Evolutionary conservation across 2,888 invertebrate genomes (phyloP), one percentile per base, ranked within the genome.

Genomic region (Meandrusa payeni): DNA sequence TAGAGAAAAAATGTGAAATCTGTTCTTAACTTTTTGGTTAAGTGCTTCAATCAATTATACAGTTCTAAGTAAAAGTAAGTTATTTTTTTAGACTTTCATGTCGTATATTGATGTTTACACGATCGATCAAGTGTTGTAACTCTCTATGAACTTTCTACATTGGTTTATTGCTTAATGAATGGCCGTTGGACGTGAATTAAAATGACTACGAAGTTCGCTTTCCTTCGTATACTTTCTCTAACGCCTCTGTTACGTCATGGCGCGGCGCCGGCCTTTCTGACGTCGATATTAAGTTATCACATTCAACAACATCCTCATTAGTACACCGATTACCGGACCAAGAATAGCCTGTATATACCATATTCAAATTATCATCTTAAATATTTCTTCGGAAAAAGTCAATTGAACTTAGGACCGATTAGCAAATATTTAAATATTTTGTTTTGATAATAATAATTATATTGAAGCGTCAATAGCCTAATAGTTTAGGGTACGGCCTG

Each of bases 121-220:
- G 17, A 22, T 15, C 20, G 6, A 24, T 29, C 10, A 28, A 7
- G 5, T 2, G 7, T 9, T 22, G 59, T 61, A 57, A 5, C 44
- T 56, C 59, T 68, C 67, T 61, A 72, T 73, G 64, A 70, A 76
- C 78, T 80, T 80, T 80, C 79, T 78, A 75, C 58, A 17, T 9
- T 34, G 38, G 7, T 34, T 34, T 41, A 60, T 64, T 69, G 72
- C 67, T 68, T 71, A 76, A 72, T 72, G 68, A 69, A 66, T 68
- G 62, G 63, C 59, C 61, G 64, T 59, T 57, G 57, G 59, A 54
- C 45, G 52, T 52, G 48, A 56, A 55, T 59, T 34, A 54, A 57
- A 61, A 46, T 59, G 59, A 47, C 51, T 59, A 50, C 57, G 58
- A 17, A 33, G 20, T 20, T 32, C 32, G 43, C 43, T 44, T 44